Percentiles rank a stretch among this genome's conserved stretches.
These are phyloP conservation scores for Nephila pilipes DNA, from an alignment of 1,140 invertebrate species.

Conservation along the genomic window DNA sequence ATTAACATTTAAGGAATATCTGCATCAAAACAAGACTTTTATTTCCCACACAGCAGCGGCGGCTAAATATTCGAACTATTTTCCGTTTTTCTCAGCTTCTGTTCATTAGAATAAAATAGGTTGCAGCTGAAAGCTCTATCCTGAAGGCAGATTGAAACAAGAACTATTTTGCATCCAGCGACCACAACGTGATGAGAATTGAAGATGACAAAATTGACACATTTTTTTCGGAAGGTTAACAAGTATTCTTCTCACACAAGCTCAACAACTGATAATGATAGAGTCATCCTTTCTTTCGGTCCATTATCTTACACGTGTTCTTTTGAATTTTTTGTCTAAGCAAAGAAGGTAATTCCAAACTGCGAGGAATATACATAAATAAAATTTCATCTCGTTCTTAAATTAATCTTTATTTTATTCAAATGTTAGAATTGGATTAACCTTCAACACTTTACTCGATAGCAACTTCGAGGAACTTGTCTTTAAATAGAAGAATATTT, in stretches of 20 bases:
- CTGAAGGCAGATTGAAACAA: conserved; percentile 3
- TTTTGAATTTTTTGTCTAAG: background rate
- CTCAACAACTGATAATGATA: background rate
- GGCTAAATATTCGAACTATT: background rate
- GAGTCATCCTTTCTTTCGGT: background rate
- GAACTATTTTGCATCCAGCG: conserved; percentile 25
- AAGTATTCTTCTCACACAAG: background rate
- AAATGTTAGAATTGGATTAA: too few species aligned
- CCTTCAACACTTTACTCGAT: too few species aligned
- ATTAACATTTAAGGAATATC: too few species aligned
- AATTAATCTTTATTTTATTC: too few species aligned
- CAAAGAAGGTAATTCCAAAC: background rate
- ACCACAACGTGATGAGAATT: conserved; percentile 2
- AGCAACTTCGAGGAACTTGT: too few species aligned
- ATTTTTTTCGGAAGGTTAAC: background rate
- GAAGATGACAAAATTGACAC: background rate
- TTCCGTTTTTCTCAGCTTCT: background rate
- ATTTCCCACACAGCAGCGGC: background rate
- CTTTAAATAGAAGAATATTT: too few species aligned
- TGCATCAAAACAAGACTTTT: too few species aligned
- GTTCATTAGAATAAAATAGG: conserved; percentile 16
- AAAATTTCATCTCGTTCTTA: too few species aligned
- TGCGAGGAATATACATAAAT: too few species aligned
- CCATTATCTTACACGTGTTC: too few species aligned
- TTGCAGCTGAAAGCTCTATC: background rate